Percentiles rank a stretch among this genome's conserved stretches.
phyloP scores from a whole-genome alignment of 92 coral and sea anemone species.

The Scolanthus callimorphus region DNA sequence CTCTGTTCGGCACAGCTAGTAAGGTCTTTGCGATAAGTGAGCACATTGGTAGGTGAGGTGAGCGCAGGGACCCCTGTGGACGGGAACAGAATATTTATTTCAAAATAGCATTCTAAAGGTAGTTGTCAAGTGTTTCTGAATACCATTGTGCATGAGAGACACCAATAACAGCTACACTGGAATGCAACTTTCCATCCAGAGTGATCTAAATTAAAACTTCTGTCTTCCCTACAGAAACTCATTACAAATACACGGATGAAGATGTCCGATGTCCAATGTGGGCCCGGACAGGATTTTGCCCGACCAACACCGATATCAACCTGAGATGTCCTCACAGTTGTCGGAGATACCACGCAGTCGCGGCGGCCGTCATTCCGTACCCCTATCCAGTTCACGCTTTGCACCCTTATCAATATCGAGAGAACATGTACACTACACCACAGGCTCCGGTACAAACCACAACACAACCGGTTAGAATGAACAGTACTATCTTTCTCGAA shows the following conservation, averaged over 20 bases:
- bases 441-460: not conserved
- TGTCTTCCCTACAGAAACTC: constrained; percentile 17
- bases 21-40: no score
- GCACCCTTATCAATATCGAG: constrained; percentile 29
- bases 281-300: constrained; percentile 43
- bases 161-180: no score
- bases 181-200: no score
- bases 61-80: no score
- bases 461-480: not conserved
- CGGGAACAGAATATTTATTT: no score
- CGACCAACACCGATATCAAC: constrained; percentile 29
- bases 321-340: constrained; percentile 47
- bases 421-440: constrained; percentile 1
- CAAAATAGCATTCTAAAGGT: no score
- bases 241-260: constrained; percentile 16
- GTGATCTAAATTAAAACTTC: no score
- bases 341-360: constrained; percentile 25
- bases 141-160: no score
- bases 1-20: no score
- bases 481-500: no score
- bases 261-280: constrained; percentile 53
- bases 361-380: constrained; percentile 20
- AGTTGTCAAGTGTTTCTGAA: no score
- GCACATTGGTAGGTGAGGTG: no score
- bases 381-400: constrained; percentile 22